These are phyloP conservation scores for Sycophila texana DNA, from an alignment of 2,888 invertebrate species.

Conservation along the genomic window DNA sequence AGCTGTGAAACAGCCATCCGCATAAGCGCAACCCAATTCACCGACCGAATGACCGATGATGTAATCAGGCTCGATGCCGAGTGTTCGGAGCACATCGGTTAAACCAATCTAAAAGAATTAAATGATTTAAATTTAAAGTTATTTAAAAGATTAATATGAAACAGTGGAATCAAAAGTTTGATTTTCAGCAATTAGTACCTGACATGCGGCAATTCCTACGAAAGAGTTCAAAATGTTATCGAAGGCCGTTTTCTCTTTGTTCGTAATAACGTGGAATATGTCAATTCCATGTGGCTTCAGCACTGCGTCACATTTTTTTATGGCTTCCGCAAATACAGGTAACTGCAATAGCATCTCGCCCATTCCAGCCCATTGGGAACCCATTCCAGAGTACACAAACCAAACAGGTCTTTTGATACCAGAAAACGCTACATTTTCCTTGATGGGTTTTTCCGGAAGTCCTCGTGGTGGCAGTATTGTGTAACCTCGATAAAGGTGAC, in stretches of 20 bases:
- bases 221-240: slow-evolving; percentile 84
- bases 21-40: slow-evolving; percentile 96
- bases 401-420: slow-evolving; percentile 85
- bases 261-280: slow-evolving; percentile 80
- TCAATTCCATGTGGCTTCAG: slow-evolving; percentile 80
- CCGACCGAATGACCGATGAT: slow-evolving; percentile 95
- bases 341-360: slow-evolving; percentile 82
- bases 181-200: slow-evolving; percentile 69
- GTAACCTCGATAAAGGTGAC: slow-evolving; percentile 86
- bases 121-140: too few relatives aligned
- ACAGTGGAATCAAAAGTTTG: too few relatives aligned
- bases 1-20: slow-evolving; percentile 86
- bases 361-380: slow-evolving; percentile 92
- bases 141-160: slow-evolving; percentile 16
- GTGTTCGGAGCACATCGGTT: slow-evolving; percentile 79
- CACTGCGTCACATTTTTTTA: slow-evolving; percentile 78
- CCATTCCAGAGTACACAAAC: slow-evolving; percentile 95
- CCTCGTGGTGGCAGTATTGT: slow-evolving; percentile 77
- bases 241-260: slow-evolving; percentile 79
- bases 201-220: slow-evolving; percentile 84
- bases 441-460: not conserved
- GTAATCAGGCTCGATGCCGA: slow-evolving; percentile 83
- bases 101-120: slow-evolving; percentile 77
- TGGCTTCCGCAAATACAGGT: slow-evolving; percentile 81
- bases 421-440: slow-evolving; percentile 73